A percentile compares a stretch with the other conserved stretches of the same genome.
phyloP scores from a whole-genome alignment of 2,113 vertebrate genomes.

The Cynoglossus semilaevis region DNA sequence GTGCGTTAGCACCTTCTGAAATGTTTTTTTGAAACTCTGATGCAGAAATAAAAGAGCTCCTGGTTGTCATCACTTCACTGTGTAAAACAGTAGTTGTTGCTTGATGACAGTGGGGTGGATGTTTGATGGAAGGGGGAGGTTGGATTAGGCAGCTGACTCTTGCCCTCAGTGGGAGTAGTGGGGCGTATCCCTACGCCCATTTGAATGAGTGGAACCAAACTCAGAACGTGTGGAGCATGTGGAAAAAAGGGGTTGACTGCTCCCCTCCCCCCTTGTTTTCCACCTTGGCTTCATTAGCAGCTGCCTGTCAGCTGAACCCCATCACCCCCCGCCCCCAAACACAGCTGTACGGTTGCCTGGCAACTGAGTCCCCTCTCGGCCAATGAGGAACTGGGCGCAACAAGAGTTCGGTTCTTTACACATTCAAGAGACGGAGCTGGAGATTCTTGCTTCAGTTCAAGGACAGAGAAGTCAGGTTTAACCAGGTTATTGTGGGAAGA shows the following conservation, averaged over 20 bases:
- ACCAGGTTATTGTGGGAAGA: no score
- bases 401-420: conserved; percentile 63
- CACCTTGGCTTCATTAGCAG: conserved; percentile 65
- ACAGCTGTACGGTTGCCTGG: conserved; percentile 76
- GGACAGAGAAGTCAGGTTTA: not conserved
- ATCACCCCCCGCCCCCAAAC: conserved; percentile 3
- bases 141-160: conserved; percentile 19
- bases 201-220: conserved; percentile 8
- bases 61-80: not conserved
- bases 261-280: conserved; percentile 26
- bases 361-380: conserved; percentile 72
- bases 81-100: conserved; percentile 52
- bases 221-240: conserved; percentile 51
- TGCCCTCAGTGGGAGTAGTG: conserved; percentile 12
- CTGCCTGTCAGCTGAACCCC: conserved; percentile 65
- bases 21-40: no score
- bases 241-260: conserved; percentile 33
- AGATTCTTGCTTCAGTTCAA: not conserved
- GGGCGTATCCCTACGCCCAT: not conserved
- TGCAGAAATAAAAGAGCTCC: no score
- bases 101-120: conserved; percentile 12
- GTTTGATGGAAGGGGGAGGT: not conserved
- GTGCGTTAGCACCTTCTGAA: no score
- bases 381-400: conserved; percentile 69
- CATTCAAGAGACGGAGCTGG: not conserved